Evolutionary conservation across 2,888 invertebrate genomes (phyloP).

Genomic region (Tachina lurida): DNA sequence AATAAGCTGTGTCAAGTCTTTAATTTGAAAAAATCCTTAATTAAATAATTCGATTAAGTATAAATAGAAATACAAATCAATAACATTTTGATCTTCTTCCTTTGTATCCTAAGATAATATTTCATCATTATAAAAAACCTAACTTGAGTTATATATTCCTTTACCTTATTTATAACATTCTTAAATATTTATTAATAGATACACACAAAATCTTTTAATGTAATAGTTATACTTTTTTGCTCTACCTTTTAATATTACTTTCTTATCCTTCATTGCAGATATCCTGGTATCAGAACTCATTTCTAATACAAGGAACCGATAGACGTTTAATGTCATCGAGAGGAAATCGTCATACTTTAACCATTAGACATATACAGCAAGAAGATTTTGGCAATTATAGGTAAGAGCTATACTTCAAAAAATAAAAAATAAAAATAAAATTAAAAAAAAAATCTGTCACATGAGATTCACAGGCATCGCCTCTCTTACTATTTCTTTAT

Average conservation of each 20-base stretch:
- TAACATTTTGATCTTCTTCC: background rate
- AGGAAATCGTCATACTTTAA: conserved; percentile 87
- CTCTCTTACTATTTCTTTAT: background rate
- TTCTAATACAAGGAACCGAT: conserved; percentile 87
- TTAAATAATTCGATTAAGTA: no score
- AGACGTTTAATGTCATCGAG: conserved; percentile 88
- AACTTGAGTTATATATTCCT: background rate
- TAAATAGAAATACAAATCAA: background rate
- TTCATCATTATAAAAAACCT: background rate
- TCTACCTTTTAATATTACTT: background rate
- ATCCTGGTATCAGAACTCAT: conserved; percentile 89
- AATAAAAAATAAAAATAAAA: no score
- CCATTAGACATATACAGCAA: conserved; percentile 87
- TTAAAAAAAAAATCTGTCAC: no score
- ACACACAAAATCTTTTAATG: conserved; percentile 28
- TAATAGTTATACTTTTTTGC: background rate
- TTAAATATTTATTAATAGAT: background rate
- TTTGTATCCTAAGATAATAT: background rate
- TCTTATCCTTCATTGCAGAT: conserved; percentile 83
- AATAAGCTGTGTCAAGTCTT: no score
- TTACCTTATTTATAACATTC: conserved; percentile 24
- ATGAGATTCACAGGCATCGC: background rate
- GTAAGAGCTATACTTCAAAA: conserved; percentile 78
- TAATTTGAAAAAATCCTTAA: no score
- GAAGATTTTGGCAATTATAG: conserved; percentile 89